Base-by-base conservation (phyloP, 2,888 invertebrate genomes). In the Unio pictorum region DNA sequence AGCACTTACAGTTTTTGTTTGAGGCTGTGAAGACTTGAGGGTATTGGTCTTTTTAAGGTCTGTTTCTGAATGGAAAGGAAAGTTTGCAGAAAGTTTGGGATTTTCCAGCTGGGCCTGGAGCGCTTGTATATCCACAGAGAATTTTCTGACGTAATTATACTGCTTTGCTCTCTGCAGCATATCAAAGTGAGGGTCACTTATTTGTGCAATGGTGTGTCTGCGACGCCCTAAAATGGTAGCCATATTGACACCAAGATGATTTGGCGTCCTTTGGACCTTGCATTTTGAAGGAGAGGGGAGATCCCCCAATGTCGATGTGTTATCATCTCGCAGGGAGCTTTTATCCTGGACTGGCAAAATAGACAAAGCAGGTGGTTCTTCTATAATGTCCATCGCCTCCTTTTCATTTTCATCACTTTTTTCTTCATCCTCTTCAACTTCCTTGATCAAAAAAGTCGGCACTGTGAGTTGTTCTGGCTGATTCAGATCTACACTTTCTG, bases 101-200 rank as follows among this genome's bases (percentile, higher is more conserved):
- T 89, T 89, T 73, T 88, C 87, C 62, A 89, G 76, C 72, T 89
- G 89, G 45, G 88, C 85, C 75, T 88, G 88, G 56, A 89, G 76
- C 6, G 89, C 89, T 61, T 84, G 81, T 67, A 89, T 86, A 73
- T 89, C 89, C 7, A 89, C 88, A 34, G 88, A 88, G 79, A 88
- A 89, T 74, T 89, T 89, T 45, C 88, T 78, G 3, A 89, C 86
- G 79, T 89, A 89, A 66, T 84, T 86, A 79, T 89, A 89, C 45
- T 84, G 81, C 69, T 84, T 83, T 3, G 85, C 84, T 62, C 81
- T 83, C 11, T 74, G 76, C 17, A 81, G 71, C 1, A 79, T 71
- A 55, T 82, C 82, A 30, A 81, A 67, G 4, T 80, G 77, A 55
- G 79, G 76, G 55, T 85, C 84, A 28, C 83, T 82, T 64, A 86